phyloP scores from a whole-genome alignment of 2,888 invertebrate species.

The Latrodectus hesperus region DNA sequence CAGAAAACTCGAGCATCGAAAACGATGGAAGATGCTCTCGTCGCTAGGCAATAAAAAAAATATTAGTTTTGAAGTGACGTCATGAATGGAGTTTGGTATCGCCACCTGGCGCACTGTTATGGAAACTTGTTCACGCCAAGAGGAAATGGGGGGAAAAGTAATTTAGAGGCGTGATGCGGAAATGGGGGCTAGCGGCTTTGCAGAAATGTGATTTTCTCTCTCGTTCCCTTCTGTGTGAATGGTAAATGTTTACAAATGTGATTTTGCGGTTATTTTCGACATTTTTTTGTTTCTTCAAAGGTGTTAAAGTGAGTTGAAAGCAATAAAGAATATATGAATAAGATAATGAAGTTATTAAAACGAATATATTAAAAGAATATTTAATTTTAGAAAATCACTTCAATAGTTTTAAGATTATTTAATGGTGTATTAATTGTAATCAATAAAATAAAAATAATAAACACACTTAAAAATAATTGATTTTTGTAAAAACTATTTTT shows the following conservation, averaged over 20 bases:
- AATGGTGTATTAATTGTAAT: no score
- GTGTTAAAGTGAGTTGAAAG: not conserved
- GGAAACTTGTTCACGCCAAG: constrained; percentile 13
- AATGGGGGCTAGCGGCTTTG: constrained; percentile 27
- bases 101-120: constrained; percentile 24
- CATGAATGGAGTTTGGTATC: not conserved
- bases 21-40: not conserved
- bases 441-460: no score
- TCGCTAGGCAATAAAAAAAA: constrained; percentile 16
- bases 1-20: constrained; percentile 7
- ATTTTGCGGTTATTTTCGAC: not conserved
- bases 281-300: not conserved
- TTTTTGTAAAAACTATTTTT: no score
- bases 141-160: constrained; percentile 14
- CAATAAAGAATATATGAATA: not conserved
- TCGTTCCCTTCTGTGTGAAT: not conserved
- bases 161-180: constrained; percentile 27
- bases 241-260: not conserved
- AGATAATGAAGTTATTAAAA: not conserved
- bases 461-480: no score
- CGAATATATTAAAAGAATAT: no score
- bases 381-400: no score
- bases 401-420: no score
- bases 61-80: constrained; percentile 33
- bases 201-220: constrained; percentile 4